Conservation (phyloP, 2,113 vertebrate genomes). For the Litocranius walleri region DNA sequence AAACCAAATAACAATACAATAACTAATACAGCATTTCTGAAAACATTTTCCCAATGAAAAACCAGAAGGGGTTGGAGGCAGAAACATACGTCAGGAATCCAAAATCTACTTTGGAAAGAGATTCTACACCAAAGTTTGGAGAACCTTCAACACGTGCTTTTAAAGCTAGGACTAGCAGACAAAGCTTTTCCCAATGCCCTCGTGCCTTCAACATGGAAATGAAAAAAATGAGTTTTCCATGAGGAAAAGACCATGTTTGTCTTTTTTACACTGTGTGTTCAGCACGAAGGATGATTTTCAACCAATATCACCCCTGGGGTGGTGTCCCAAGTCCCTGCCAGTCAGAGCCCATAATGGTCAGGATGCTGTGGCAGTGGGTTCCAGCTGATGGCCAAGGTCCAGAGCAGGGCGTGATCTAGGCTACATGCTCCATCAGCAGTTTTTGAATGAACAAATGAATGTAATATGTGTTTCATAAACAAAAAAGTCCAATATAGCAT, state of each 20-base stretch:
- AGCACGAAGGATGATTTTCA: not conserved
- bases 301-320: not conserved
- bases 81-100: not conserved
- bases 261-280: not conserved
- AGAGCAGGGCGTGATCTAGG: not conserved
- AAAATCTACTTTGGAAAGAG: constrained; percentile 1
- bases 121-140: not conserved
- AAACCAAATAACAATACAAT: not conserved
- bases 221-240: not conserved
- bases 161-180: not conserved
- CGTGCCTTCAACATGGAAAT: not conserved
- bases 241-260: not conserved
- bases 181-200: not conserved
- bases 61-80: not conserved
- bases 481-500: not conserved
- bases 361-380: not conserved
- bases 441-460: not conserved
- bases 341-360: not conserved
- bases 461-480: not conserved
- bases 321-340: not conserved
- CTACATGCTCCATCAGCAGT: not conserved
- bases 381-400: not conserved
- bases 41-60: not conserved
- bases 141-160: not conserved
- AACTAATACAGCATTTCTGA: not conserved